Evolutionary conservation across 2,888 invertebrate genomes (phyloP).

Genomic region (Acheta domesticus): DNA sequence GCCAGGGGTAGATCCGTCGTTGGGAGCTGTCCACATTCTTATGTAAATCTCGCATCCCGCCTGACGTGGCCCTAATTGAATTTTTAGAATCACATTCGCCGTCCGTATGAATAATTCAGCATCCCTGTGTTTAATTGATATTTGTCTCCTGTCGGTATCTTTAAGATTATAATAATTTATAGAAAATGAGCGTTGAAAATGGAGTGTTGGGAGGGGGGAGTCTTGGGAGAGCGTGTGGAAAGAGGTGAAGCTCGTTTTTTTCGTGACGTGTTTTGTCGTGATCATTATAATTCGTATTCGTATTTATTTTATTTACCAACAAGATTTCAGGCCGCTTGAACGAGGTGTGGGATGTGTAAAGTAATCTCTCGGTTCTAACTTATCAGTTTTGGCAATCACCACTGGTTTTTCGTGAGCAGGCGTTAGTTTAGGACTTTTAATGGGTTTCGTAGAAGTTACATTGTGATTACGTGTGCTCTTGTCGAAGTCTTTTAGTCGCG

Average conservation of each 20-base stretch:
- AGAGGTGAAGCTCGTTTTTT: too few species aligned
- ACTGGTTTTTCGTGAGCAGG: too few species aligned
- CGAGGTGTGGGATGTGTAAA: not conserved
- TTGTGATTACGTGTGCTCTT: too few species aligned
- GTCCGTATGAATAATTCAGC: not conserved
- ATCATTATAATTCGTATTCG: not conserved
- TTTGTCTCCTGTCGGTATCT: not conserved
- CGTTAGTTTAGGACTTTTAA: too few species aligned
- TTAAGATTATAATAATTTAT: not conserved
- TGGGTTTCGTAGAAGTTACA: too few species aligned
- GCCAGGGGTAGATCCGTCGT: not conserved
- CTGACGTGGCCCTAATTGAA: not conserved
- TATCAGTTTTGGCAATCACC: too few species aligned
- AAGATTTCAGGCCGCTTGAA: not conserved
- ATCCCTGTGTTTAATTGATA: not conserved
- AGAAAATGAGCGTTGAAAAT: not conserved
- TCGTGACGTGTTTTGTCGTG: too few species aligned
- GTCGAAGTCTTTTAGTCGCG: too few species aligned
- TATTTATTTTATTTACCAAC: not conserved
- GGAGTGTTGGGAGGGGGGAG: not conserved
- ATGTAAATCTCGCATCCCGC: not conserved
- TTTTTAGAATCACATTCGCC: not conserved
- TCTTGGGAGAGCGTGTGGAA: too few species aligned
- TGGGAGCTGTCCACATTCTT: not conserved
- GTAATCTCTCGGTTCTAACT: too few species aligned